Base-by-base conservation (phyloP, 2,888 invertebrate species). In the Aethes cnicana region DNA sequence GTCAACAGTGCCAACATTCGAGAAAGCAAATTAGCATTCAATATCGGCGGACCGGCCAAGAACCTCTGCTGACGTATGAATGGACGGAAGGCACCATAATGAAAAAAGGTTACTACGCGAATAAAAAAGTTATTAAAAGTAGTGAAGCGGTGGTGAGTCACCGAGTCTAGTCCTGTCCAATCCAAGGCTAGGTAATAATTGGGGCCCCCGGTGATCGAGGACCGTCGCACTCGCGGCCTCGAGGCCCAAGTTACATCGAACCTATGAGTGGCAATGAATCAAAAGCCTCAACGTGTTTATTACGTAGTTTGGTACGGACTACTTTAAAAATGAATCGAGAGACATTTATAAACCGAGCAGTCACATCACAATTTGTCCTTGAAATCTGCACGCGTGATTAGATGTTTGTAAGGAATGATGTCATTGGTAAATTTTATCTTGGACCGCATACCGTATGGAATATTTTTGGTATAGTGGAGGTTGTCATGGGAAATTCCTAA, bases 81-180 rank as follows among this genome's bases (percentile, higher is more conserved):
- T 83, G 82, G 74, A 72, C 80, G 84, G 84, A 84, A 81, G 78
- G 68, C 61, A 58, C 76, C 76, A 76, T 75, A 79, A 65, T 75
- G 72, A 69, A 54, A 36, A 55, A 52, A 26, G n/a, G 43, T 39
- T 52, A 52, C 47, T 55, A 50, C 52, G 28, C 52, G 41, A 25
- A 37, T 17, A 30, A 39, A n/a, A n/a, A 25, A 20, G 43, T 20
- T 47, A 52, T 52, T 43, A 64, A 66, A 59, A 57, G 37, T 47
- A 33, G 46, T 71, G 69, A 69, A 69, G 73, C 66, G 66, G 35
- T 28, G 35, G 43, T 73, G 72, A 73, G 55, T 74, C 75, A 74
- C 57, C 56, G 44, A 43, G 32, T 54, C 61, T 55, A 58, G 62
- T 75, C 75, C 74, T 73, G 69, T 43, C 64, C 55, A 47, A 62